Conservation (phyloP, 2,888 invertebrate species). For the Cheilosia grossa region DNA sequence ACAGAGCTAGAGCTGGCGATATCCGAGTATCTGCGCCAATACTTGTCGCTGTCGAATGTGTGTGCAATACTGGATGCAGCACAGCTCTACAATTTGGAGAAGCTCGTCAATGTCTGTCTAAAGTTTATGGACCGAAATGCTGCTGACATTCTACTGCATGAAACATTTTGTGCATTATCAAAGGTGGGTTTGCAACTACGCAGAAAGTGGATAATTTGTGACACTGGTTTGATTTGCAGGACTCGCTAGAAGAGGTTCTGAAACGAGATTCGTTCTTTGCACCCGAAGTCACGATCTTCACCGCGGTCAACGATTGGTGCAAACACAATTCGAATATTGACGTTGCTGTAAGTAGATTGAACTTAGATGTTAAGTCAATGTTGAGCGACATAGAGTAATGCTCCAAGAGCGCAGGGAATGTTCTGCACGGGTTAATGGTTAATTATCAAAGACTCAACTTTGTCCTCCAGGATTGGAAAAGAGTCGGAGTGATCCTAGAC, state of each 20-base stretch:
- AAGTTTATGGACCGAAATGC: slow-evolving; percentile 96
- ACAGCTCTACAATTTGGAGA: slow-evolving; percentile 87
- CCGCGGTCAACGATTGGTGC: slow-evolving; percentile 94
- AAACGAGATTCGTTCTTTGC: slow-evolving; percentile 98
- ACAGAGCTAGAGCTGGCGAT: slow-evolving; percentile 94
- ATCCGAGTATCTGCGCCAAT: slow-evolving; percentile 95
- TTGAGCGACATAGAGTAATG: too few species aligned
- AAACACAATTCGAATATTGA: slow-evolving; percentile 88
- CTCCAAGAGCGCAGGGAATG: too few species aligned
- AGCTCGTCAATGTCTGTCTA: slow-evolving; percentile 91
- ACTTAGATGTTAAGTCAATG: too few species aligned
- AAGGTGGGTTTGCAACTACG: slow-evolving; percentile 83
- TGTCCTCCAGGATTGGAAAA: too few species aligned
- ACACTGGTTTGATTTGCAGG: slow-evolving; percentile 82
- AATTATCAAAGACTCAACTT: too few species aligned
- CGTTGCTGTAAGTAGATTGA: slow-evolving; percentile 77
- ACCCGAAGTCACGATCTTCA: slow-evolving; percentile 97
- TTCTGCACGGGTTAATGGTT: too few species aligned
- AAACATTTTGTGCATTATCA: slow-evolving; percentile 92
- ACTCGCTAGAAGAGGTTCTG: slow-evolving; percentile 91
- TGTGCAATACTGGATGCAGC: slow-evolving; percentile 98
- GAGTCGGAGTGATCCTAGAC: too few species aligned
- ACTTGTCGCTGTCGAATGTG: slow-evolving; percentile 94
- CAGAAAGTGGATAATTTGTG: background rate
- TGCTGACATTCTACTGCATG: slow-evolving; percentile 91